phyloP scores from a whole-genome alignment of 2,113 vertebrate species.

The Setophaga petechia region DNA sequence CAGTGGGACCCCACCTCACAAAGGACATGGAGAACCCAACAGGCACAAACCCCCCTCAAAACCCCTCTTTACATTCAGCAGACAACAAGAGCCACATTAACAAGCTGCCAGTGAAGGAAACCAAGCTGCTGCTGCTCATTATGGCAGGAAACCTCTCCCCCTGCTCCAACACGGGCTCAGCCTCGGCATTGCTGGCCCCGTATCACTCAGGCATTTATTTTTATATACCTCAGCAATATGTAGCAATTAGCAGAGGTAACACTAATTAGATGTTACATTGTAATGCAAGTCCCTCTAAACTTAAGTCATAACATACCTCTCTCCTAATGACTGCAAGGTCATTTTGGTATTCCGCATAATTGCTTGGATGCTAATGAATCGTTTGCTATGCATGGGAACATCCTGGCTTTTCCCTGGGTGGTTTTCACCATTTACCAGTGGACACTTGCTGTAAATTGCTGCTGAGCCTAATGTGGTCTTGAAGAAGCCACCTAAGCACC shows the following conservation, averaged over 20 bases:
- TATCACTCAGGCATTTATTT: constrained; percentile 56
- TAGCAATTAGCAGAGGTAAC: constrained; percentile 73
- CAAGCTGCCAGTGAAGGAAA: not conserved
- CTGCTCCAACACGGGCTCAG: not conserved
- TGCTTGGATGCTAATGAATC: constrained; percentile 71
- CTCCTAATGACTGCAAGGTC: constrained; percentile 75
- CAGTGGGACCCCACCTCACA: not conserved
- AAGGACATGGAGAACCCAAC: not conserved
- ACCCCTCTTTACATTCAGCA: not conserved
- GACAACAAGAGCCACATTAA: not conserved
- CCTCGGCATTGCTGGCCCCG: not conserved
- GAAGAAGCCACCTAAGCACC: constrained; percentile 43
- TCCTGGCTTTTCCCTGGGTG: constrained; percentile 61
- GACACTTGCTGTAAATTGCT: constrained; percentile 72
- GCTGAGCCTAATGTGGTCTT: constrained; percentile 14
- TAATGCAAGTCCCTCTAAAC: constrained; percentile 73
- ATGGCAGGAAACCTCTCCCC: not conserved
- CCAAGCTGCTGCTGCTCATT: not conserved
- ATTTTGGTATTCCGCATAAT: constrained; percentile 44
- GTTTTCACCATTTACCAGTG: constrained; percentile 69
- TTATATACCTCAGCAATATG: constrained; percentile 62
- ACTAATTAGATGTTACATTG: constrained; percentile 79
- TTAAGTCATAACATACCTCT: constrained; percentile 72
- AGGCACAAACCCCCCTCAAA: not conserved
- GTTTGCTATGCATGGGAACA: constrained; percentile 68